Percentiles rank a stretch among this genome's conserved stretches.
phyloP scores from a whole-genome alignment of 2,113 vertebrate species.

The Gasterosteus aculeatus region DNA sequence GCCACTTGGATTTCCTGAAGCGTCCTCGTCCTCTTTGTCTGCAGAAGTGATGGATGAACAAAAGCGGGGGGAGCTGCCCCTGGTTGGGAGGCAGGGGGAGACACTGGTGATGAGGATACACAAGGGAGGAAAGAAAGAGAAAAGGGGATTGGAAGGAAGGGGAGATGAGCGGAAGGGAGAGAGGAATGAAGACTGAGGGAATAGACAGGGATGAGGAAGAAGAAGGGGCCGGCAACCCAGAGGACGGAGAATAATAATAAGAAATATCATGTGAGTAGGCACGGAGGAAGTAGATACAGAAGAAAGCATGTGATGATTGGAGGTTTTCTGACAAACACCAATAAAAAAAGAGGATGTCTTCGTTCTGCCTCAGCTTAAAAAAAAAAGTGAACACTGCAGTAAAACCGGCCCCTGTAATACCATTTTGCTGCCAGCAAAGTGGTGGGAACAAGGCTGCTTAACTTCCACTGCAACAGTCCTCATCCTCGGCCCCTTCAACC shows the following conservation, averaged over 20 bases:
- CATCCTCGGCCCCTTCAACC: conserved; percentile 48
- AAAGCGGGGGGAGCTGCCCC: conserved; percentile 30
- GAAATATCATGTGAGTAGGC: conserved; percentile 9
- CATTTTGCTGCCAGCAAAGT: conserved; percentile 68
- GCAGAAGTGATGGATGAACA: conserved; percentile 60
- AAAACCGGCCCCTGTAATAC: conserved; percentile 58
- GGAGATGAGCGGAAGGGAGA: neutral
- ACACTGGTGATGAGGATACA: neutral
- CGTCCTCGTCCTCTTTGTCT: conserved; percentile 41
- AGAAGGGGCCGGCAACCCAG: conserved; percentile 13
- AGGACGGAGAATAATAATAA: neutral
- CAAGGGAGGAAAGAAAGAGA: neutral
- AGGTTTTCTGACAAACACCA: conserved; percentile 60
- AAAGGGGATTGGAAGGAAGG: neutral
- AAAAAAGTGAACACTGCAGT: conserved; percentile 66
- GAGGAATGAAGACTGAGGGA: neutral
- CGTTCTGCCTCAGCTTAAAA: conserved; percentile 52
- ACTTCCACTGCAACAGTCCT: conserved; percentile 53
- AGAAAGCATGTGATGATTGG: conserved; percentile 54
- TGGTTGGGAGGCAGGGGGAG: conserved; percentile 33
- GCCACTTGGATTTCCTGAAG: conserved; percentile 53
- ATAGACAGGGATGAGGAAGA: neutral
- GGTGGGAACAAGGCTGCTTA: conserved; percentile 51
- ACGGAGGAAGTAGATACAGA: conserved; percentile 29
- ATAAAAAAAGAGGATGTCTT: conserved; percentile 65